Evolutionary conservation across 2,797 vertebrate species (phyloP), one percentile per base, ranked within the genome.

Genomic region (Hemitrygon akajei): DNA sequence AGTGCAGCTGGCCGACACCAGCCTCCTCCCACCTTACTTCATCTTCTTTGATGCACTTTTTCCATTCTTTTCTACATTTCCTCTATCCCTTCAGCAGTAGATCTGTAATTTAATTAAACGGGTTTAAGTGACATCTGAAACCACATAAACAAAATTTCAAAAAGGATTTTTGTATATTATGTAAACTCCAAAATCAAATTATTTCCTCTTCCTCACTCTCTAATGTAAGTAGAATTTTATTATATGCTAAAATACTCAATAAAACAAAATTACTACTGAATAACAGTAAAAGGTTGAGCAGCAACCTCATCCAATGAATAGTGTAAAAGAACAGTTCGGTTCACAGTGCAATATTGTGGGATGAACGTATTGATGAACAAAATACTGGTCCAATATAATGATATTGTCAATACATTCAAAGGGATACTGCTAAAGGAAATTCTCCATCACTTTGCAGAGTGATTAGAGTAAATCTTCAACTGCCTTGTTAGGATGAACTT

Each of bases 171-270:
- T 69, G 60, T n/a, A 69, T 89, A 37, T 89, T 89, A 37, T 66
- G 63, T 34, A 69, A 89, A 89, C 18, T 34, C 30, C n/a, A 89
- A 69, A 89, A 89, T 89, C n/a, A 4, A 89, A 89, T 89, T 69
- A 89, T 89, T 89, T 18, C 60, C 18, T 89, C 25, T 20, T 69
- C 16, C n/a, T 37, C 86, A 89, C 86, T 66, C 60, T 66, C 60
- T 89, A 89, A 89, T 89, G 63, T 22, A 63, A 89, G 66, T 63
- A 89, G 60, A 89, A 89, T 89, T 89, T 89, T 89, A 89, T 89
- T 89, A 89, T 89, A 66, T 37, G 66, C 34, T 89, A 69, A 89
- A 89, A 69, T n/a, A 89, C 86, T 89, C 86, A 66, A 37, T 89
- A 89, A 89, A 89, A 66, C 66, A 89, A 89, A 69, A 89, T 89